Evolutionary conservation across 2,113 vertebrate species (phyloP).

Genomic region (Neofelis nebulosa): DNA sequence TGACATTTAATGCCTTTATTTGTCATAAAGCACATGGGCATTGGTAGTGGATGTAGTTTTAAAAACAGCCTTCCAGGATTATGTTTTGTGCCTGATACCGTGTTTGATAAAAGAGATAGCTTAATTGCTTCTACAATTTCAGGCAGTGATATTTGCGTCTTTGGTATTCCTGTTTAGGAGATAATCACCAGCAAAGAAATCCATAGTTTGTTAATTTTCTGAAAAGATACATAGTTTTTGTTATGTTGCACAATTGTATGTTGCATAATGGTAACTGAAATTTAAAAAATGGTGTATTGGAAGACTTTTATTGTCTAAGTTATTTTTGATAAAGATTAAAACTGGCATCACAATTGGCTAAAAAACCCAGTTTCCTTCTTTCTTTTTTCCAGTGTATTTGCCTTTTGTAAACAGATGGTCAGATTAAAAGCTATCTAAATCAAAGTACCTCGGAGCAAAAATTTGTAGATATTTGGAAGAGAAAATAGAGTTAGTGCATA

Average conservation of each 20-base stretch:
- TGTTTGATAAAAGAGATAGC: constrained; percentile 28
- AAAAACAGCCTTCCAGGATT: neutral
- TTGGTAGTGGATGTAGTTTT: neutral
- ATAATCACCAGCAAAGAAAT: constrained; percentile 50
- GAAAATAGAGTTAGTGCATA: constrained; percentile 6
- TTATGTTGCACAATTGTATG: constrained; percentile 55
- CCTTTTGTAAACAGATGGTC: constrained; percentile 76
- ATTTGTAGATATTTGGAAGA: constrained; percentile 47
- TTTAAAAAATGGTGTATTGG: constrained; percentile 68
- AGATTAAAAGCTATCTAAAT: constrained; percentile 65
- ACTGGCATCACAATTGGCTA: constrained; percentile 67
- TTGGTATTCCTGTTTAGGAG: constrained; percentile 65
- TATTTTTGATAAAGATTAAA: constrained; percentile 73
- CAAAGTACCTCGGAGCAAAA: constrained; percentile 46
- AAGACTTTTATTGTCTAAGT: constrained; percentile 69
- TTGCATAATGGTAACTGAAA: constrained; percentile 60
- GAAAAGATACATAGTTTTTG: constrained; percentile 69
- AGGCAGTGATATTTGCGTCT: neutral
- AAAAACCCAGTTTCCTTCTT: constrained; percentile 63
- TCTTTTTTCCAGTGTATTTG: constrained; percentile 10
- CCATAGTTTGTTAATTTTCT: constrained; percentile 66
- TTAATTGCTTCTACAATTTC: constrained; percentile 6
- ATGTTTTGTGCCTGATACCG: neutral
- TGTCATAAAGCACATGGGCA: neutral
- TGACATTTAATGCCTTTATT: constrained; percentile 17